These are phyloP conservation scores for Oryzias woworae DNA, from an alignment of 2,113 vertebrate species.

Conservation along the genomic window DNA sequence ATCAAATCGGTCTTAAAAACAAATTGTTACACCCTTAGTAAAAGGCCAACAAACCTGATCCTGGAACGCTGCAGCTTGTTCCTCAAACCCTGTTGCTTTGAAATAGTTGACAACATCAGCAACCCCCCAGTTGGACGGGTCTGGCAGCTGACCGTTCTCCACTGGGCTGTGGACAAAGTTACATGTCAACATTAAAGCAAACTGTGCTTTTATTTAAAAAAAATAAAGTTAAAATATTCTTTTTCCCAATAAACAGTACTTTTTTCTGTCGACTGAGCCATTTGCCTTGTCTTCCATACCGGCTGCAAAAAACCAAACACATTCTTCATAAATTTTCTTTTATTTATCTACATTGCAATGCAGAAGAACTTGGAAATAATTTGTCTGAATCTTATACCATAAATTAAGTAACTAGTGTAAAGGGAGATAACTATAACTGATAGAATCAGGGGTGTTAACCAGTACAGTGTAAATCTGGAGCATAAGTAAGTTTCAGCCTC, in stretches of 20 bases:
- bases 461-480: no score
- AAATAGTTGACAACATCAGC: constrained; percentile 96
- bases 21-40: neutral
- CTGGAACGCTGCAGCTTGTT: constrained; percentile 93
- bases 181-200: neutral
- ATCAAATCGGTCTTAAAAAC: no score
- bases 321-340: neutral
- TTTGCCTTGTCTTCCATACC: constrained; percentile 96
- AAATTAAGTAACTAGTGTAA: no score
- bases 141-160: constrained; percentile 89
- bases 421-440: no score
- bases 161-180: constrained; percentile 60
- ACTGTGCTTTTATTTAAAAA: neutral
- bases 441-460: no score
- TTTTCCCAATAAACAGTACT: constrained; percentile 71
- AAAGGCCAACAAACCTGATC: constrained; percentile 85
- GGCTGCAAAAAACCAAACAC: constrained; percentile 54
- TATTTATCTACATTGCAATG: neutral
- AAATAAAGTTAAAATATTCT: constrained; percentile 2
- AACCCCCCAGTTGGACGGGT: constrained; percentile 95
- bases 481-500: no score
- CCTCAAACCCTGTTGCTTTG: constrained; percentile 94
- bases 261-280: constrained; percentile 91
- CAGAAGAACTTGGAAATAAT: no score
- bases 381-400: no score